A percentile compares a stretch with the other conserved stretches of the same genome.
These are phyloP conservation scores for Ennomos quercinarius DNA, from an alignment of 2,888 invertebrate genomes.

Conservation along the genomic window DNA sequence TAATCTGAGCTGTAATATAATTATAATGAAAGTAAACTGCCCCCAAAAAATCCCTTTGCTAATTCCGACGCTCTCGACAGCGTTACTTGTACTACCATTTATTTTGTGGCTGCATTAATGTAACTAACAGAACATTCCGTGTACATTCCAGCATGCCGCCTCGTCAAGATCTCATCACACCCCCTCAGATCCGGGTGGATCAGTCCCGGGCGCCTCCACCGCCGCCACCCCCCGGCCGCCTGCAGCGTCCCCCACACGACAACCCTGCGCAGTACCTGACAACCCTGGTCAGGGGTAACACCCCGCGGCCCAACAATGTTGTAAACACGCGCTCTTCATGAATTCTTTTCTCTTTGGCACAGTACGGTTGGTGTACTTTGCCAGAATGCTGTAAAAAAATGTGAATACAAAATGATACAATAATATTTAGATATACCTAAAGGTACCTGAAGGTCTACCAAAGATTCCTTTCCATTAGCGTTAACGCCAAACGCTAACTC, in stretches of 20 bases:
- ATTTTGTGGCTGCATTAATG: neutral
- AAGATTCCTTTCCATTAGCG: too few relatives aligned
- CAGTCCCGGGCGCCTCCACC: constrained; percentile 59
- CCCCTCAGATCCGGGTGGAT: constrained; percentile 61
- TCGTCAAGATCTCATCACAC: constrained; percentile 67
- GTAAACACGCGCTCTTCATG: constrained; percentile 47
- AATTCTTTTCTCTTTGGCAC: constrained; percentile 4
- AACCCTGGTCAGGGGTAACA: constrained; percentile 53
- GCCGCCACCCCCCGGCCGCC: constrained; percentile 71
- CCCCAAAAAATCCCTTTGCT: too few relatives aligned
- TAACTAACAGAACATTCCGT: neutral
- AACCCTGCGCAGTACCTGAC: constrained; percentile 64
- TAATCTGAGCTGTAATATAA: too few relatives aligned
- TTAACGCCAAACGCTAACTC: too few relatives aligned
- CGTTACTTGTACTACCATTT: too few relatives aligned
- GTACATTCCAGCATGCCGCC: constrained; percentile 63
- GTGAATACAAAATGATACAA: too few relatives aligned
- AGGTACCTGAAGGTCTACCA: too few relatives aligned
- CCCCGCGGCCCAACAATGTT: constrained; percentile 47
- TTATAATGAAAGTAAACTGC: too few relatives aligned
- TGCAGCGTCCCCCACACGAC: constrained; percentile 78
- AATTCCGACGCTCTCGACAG: too few relatives aligned
- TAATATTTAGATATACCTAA: too few relatives aligned
- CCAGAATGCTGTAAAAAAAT: neutral
- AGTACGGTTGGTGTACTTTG: neutral